Evolutionary conservation across 2,888 invertebrate species (phyloP), one percentile per base, ranked within the genome.

Genomic region (Timema cristinae): DNA sequence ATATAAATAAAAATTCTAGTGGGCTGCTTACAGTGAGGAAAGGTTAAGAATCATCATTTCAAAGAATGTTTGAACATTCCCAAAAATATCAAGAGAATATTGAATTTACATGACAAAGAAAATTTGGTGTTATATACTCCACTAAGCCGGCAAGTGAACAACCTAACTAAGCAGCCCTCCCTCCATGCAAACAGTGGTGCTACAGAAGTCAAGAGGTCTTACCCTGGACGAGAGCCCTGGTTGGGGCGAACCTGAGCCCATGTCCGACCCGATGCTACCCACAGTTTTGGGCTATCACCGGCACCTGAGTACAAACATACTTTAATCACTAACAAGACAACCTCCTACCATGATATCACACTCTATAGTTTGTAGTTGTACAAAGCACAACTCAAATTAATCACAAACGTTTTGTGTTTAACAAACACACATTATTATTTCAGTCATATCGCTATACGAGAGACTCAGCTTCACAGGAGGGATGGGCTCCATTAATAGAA

Each of bases 181-280:
- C 32, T 32, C n/a, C 56, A 56, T 56, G 56, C n/a, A 56, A 56
- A n/a, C n/a, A 16, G n/a, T 56, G 16, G n/a, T n/a, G 56, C 56
- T 56, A 56, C 56, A 56, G 16, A 15, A 16, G 16, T 15, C n/a
- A 32, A 66, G 67, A 66, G 72, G 72, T 72, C 87, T 87, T 86
- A 87, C 87, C 86, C 87, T 86, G 83, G 87, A 86, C 81, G 83
- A 82, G 81, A 81, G 82, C 80, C 83, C 82, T 79, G 83, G 82
- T 81, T 84, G 84, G 77, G 84, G 84, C 81, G 84, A 84, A 81
- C 83, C 82, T 82, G 84, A 83, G 80, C 83, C 83, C 83, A 85
- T 81, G 80, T 84, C 84, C 67, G 76, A 74, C 78, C 83, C 83
- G 81, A 84, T 83, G 80, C 83, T 81, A 80, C 82, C 85, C 85